Evolutionary conservation across 2,113 vertebrate genomes (phyloP).

Genomic region (Aleadryas rufinucha): DNA sequence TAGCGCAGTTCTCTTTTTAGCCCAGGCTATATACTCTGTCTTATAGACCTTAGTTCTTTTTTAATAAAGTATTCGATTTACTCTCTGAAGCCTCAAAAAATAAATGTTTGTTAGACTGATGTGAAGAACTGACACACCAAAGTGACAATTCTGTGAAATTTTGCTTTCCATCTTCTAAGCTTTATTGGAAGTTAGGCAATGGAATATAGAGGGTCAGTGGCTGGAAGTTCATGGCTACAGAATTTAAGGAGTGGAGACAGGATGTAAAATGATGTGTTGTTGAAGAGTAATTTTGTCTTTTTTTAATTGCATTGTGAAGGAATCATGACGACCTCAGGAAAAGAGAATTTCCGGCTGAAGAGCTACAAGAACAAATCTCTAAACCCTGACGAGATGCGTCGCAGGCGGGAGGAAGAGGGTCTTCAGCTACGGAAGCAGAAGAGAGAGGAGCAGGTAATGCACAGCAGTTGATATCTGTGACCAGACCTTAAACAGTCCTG

Average conservation of each 20-base stretch:
- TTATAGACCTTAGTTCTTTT: background rate
- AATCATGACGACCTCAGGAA: conserved; percentile 91
- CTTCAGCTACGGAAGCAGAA: conserved; percentile 96
- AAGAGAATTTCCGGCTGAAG: conserved; percentile 95
- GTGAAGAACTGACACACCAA: background rate
- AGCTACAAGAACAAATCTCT: conserved; percentile 99
- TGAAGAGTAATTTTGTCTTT: background rate
- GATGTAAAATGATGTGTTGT: background rate
- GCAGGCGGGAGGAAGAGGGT: conserved; percentile 94
- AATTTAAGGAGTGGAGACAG: background rate
- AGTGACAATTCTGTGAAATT: background rate
- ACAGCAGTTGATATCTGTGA: background rate
- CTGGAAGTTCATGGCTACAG: background rate
- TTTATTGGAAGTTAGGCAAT: background rate
- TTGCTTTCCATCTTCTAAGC: background rate
- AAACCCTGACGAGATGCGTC: conserved; percentile 96
- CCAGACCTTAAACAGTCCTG: background rate
- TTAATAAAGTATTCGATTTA: background rate
- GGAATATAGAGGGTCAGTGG: background rate
- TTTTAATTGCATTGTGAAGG: conserved; percentile 48
- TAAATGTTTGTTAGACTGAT: background rate
- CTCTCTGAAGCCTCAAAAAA: background rate
- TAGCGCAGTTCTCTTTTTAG: background rate
- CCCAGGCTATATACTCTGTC: background rate
- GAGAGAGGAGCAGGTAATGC: conserved; percentile 90